Percentiles rank a stretch among this genome's conserved stretches.
phyloP scores from a whole-genome alignment of 2,113 vertebrate genomes.

The Campylomormyrus tamandua region DNA sequence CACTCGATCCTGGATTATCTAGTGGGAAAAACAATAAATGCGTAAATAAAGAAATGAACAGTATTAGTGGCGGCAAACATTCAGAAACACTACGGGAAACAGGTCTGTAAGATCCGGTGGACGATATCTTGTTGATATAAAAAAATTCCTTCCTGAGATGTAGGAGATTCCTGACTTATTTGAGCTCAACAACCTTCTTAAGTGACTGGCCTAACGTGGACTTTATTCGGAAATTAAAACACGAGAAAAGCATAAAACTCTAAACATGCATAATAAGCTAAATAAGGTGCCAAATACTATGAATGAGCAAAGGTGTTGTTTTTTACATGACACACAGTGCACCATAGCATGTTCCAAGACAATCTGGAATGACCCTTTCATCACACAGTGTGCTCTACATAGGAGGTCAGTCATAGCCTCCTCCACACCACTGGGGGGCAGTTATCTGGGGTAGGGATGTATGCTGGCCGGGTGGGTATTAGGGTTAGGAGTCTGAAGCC shows the following conservation, averaged over 20 bases:
- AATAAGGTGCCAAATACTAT: not conserved
- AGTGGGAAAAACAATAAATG: not conserved
- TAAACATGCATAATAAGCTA: not conserved
- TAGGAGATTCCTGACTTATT: not conserved
- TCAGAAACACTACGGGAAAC: not conserved
- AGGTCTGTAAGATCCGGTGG: not conserved
- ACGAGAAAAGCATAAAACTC: not conserved
- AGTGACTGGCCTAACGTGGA: not conserved
- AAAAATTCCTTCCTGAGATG: not conserved
- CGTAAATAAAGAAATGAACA: not conserved
- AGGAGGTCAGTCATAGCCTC: not conserved
- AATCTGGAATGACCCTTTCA: not conserved
- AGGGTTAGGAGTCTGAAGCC: not conserved
- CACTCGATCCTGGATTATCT: constrained; percentile 68
- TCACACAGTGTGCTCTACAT: not conserved
- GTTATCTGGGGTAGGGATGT: not conserved
- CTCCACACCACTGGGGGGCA: not conserved
- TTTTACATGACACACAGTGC: not conserved
- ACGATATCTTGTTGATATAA: not conserved
- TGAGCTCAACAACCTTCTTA: not conserved
- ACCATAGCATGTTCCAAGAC: not conserved
- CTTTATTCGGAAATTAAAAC: not conserved
- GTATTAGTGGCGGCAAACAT: not conserved
- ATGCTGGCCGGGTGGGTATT: not conserved
- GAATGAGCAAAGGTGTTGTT: not conserved